Evolutionary conservation across 2,113 vertebrate genomes (phyloP).

Genomic region (Paramisgurnus dabryanus): DNA sequence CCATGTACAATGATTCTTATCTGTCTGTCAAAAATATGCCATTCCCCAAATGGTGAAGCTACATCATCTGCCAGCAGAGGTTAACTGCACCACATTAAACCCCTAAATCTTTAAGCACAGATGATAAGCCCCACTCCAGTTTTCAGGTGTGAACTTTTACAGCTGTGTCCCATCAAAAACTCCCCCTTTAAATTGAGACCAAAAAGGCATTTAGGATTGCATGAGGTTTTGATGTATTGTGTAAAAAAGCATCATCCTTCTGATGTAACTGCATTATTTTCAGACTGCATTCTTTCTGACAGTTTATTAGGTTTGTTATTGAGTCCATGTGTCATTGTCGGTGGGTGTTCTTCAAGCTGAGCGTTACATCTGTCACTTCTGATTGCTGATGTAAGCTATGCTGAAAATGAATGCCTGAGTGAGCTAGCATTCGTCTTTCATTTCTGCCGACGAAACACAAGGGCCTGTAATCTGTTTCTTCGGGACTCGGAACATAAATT

Average conservation of each 20-base stretch:
- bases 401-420: conserved; percentile 22
- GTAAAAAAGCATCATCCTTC: conserved; percentile 14
- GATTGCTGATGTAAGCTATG: conserved; percentile 42
- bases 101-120: no score
- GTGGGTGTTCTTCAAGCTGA: conserved; percentile 29
- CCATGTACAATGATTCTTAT: not conserved
- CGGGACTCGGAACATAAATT: not conserved
- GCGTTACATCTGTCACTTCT: conserved; percentile 41
- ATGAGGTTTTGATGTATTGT: conserved; percentile 23
- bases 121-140: no score
- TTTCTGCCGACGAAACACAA: not conserved
- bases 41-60: not conserved
- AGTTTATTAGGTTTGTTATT: conserved; percentile 50
- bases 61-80: no score
- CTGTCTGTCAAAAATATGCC: not conserved
- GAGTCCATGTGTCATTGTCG: conserved; percentile 49
- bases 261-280: conserved; percentile 29
- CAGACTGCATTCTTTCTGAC: conserved; percentile 31
- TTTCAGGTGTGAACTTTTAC: not conserved
- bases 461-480: not conserved
- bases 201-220: not conserved
- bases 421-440: conserved; percentile 24
- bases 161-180: conserved; percentile 1
- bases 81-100: no score
- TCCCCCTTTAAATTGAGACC: conserved; percentile 1